Percentiles rank a stretch among this genome's conserved stretches.
Evolutionary conservation across 2,888 invertebrate species (phyloP).

Genomic region (Scaptomyza flava): DNA sequence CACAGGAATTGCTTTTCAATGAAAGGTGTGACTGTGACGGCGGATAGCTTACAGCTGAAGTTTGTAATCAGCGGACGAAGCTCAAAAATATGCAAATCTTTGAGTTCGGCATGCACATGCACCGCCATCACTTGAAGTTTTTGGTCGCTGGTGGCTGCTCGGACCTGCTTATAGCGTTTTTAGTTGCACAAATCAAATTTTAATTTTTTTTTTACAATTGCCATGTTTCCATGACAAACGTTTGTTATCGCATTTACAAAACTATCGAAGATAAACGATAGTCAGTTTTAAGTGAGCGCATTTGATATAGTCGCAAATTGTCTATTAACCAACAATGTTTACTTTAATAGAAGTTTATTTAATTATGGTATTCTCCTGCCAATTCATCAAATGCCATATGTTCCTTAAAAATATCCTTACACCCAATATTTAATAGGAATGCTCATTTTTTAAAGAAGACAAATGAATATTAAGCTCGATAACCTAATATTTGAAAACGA

Average conservation of each 20-base stretch:
- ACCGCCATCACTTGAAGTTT: constrained; percentile 59
- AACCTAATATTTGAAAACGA: background rate
- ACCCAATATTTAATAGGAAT: too few relatives aligned
- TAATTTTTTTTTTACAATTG: constrained; percentile 57
- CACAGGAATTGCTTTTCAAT: constrained; percentile 83
- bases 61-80: constrained; percentile 83
- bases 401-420: too few relatives aligned
- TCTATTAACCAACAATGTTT: background rate
- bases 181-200: constrained; percentile 57
- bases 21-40: constrained; percentile 81
- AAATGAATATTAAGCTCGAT: too few relatives aligned
- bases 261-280: constrained; percentile 38
- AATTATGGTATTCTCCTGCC: background rate
- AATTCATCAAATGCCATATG: background rate
- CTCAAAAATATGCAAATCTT: constrained; percentile 81
- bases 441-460: too few relatives aligned
- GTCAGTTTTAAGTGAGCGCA: background rate
- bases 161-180: constrained; percentile 37
- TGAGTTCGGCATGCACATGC: constrained; percentile 67
- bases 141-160: constrained; percentile 32
- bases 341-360: background rate
- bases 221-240: constrained; percentile 56
- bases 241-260: constrained; percentile 43
- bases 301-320: too few relatives aligned
- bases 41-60: constrained; percentile 83